Evolutionary conservation across 2,888 invertebrate genomes (phyloP), one percentile per base, ranked within the genome.

Genomic region (Pocota personata): DNA sequence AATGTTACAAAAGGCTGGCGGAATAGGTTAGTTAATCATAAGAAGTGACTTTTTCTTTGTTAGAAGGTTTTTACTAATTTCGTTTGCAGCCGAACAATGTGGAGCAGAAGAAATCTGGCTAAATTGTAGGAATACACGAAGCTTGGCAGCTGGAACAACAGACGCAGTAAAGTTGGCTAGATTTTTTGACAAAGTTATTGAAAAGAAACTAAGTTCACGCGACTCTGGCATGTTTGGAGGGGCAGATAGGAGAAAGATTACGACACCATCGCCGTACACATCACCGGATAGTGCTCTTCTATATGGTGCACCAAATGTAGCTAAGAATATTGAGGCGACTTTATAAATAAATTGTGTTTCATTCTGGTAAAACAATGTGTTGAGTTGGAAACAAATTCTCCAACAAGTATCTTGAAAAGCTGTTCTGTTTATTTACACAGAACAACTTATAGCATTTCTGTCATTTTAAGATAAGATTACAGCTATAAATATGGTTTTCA

Each of bases 71-170:
- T 19, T 0, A 27, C 7, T 5, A 24, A 57, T 12, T 62, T 5
- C 32, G 16, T 10, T 79, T 73, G 16, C 97, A 90, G 98, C 98
- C 1, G 97, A 97, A 89, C 97, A 98, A 91, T 98, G 97, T 91
- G 97, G 97, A 0, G 97, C 97, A 0, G 98, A 98, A 92, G 98
- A 98, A 94, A 97, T 99, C 90, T 95, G 96, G 93, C 93, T 99
- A 87, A 98, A 95, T 89, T 95, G 95, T 88, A 94, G 94, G 88
- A 95, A 95, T 89, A 93, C 94, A 0, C 95, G 97, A 88, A 97
- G 97, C 87, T 93, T 99, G 82, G 97, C 98, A n/a, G 97, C 99
- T 4, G 99, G 98, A 1, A 97, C 97, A 3, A 97, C 98, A 76
- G 98, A 98, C 91, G 96, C 98, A 7, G 98, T 99, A 0, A 98